Base-by-base conservation (phyloP, 1,140 invertebrate species). In the Ceratoteleas bidentatus region DNA sequence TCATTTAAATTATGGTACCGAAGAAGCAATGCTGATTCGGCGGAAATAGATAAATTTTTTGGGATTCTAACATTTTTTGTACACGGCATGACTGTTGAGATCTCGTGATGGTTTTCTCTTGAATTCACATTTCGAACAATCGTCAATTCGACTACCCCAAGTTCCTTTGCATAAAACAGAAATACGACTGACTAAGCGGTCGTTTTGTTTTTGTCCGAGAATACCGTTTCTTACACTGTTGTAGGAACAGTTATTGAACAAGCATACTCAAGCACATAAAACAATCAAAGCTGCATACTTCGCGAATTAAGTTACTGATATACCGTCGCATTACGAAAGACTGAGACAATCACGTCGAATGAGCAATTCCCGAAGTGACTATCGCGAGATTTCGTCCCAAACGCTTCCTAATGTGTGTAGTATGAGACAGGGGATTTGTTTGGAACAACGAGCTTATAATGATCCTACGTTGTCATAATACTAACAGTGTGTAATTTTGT, bases 371-470 rank as follows among this genome's bases (percentile, higher is more conserved):
- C 10, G 32, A 61, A 15, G 40, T 32, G 8, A 62, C 58, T 58
- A 49, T 76, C 43, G 52, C 60, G 61, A 81, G 79, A 81, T 76
- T 36, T 70, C 13, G 56, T 73, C 15, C 24, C 52, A 56, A 81
- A 81, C 53, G 43, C 61, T 76, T 76, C 61, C 79, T 76, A 33
- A 81, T 53, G 60, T 54, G 60, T 57, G 54, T n/a, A 49, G 0
- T 68, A 34, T 3, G 33, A 14, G 49, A 57, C 38, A 33, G 14
- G 32, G 65, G 54, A 65, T 50, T 64, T 60, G 53, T 57, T 60
- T 66, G 24, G 40, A 24, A 64, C 61, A 73, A 65, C 79, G 73
- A 75, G 78, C 65, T 81, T 81, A 81, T 33, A 64, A 58, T 58
- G 58, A 77, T 40, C 14, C 32, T 62, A 57, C 10, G 16, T 62